Base-by-base conservation (phyloP, 23 tunicate species). In the Botrylloides violaceus region DNA sequence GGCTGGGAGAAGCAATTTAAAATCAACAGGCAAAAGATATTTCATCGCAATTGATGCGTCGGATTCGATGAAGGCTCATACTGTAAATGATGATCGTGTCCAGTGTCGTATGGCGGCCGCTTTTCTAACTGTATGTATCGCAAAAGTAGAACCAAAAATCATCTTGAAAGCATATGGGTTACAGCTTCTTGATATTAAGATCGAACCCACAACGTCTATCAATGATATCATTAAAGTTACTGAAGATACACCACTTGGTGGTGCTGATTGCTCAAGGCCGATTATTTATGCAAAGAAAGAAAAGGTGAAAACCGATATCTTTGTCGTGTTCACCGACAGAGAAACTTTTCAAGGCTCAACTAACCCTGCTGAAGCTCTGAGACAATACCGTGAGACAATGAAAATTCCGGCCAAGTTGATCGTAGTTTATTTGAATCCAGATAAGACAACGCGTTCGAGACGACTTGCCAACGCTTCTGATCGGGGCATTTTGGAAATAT, bases 261-360 rank as follows among this genome's bases (percentile, higher is more conserved):
- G 83, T 21, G 59, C 76, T 30, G 83, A 79, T 53, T 79, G 83
- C 34, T 68, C 83, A 22, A 64, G 83, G 21, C 83, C 83, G 9
- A 58, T 79, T 35, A 79, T 79, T 0, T 50, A 7, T 33, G 83
- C 83, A 4, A 79, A 79, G 57, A 35, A 3, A 34, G 56, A 79
- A 38, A 68, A 79, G 2, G 55, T 39, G 36, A 34, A 57, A 38
- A 29, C 37, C 2, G 83, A 79, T 55, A 61, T 56, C 55, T 79
- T 79, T 21, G 58, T 79, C 2, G 65, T 79, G 43, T 31, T 79
- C 48, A 79, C 83, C 32, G 83, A 79, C 57, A 79, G 68, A 58
- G 83, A 79, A 15, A 79, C 83, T 12, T 79, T 66, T 66, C 27
- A 35, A 4, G 83, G 83, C 6, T 66, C 66, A 57, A 79, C 83